phyloP scores from a whole-genome alignment of 2,797 vertebrate genomes.

The Tolypeutes matacus region DNA sequence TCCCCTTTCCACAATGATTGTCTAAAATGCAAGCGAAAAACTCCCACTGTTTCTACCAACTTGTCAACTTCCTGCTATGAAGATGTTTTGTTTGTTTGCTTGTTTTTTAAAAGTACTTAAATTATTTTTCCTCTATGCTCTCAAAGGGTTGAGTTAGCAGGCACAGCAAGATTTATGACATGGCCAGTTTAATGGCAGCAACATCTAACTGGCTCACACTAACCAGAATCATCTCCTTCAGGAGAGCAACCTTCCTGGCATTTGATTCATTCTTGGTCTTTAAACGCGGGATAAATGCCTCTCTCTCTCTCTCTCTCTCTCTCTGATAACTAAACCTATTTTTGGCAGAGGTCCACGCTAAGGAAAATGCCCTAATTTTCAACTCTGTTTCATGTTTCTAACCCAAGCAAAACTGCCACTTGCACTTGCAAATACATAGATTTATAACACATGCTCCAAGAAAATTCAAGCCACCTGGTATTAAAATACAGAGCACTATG shows the following conservation, averaged over 20 bases:
- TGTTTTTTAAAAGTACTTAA: not conserved
- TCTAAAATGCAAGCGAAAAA: not conserved
- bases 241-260: not conserved
- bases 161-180: not conserved
- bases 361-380: constrained; percentile 77
- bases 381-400: constrained; percentile 75
- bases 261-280: constrained; percentile 11
- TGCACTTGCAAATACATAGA: constrained; percentile 41
- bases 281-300: constrained; percentile 30
- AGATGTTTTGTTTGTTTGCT: not conserved
- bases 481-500: constrained; percentile 7
- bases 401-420: constrained; percentile 79
- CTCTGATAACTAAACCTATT: constrained; percentile 14
- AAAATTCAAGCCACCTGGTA: not conserved
- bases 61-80: constrained; percentile 20
- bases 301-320: not conserved
- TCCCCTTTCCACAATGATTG: not conserved
- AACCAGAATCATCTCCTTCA: not conserved
- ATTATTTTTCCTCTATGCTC: constrained; percentile 8
- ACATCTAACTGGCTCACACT: not conserved
- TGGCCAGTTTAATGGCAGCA: not conserved
- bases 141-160: not conserved
- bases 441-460: constrained; percentile 19
- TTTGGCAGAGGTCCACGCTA: constrained; percentile 75
- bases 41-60: not conserved